Evolutionary conservation across 1,140 invertebrate genomes (phyloP).

Genomic region (Subanguina moxae): DNA sequence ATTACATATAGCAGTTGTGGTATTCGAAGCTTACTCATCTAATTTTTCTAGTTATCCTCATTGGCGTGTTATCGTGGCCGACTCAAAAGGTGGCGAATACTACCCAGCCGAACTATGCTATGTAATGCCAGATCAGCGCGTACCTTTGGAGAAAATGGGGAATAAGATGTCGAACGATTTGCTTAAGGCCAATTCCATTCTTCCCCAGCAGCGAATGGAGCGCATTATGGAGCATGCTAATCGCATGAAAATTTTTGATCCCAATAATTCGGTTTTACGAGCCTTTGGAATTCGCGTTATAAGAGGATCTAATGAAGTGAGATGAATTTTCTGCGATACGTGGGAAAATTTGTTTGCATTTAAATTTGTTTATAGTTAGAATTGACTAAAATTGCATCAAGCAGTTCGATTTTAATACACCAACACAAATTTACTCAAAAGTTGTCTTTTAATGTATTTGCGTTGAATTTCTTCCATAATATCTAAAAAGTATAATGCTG

Average conservation of each 20-base stretch:
- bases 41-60: slow-evolving; percentile 14
- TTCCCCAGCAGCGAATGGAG: slow-evolving; percentile 26
- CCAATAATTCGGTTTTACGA: slow-evolving; percentile 17
- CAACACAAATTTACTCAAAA: too few relatives aligned
- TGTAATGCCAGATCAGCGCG: slow-evolving; percentile 31
- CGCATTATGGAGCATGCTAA: slow-evolving; percentile 33
- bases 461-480: too few relatives aligned
- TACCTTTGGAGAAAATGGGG: slow-evolving; percentile 34
- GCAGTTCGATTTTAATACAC: too few relatives aligned
- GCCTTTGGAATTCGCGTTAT: slow-evolving; percentile 27
- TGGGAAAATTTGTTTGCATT: background rate
- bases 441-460: too few relatives aligned
- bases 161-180: slow-evolving; percentile 20
- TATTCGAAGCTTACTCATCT: slow-evolving; percentile 11
- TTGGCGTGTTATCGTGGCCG: slow-evolving; percentile 27
- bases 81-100: slow-evolving; percentile 19
- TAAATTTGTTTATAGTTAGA: background rate
- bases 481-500: too few relatives aligned
- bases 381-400: too few relatives aligned
- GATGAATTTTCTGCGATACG: slow-evolving; percentile 1
- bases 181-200: slow-evolving; percentile 21
- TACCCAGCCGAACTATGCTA: slow-evolving; percentile 33
- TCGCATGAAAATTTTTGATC: slow-evolving; percentile 21
- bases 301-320: slow-evolving; percentile 15
- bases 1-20: background rate